These are phyloP conservation scores for Psittacula cyanocephala DNA, from an alignment of 2,113 vertebrate species.

Conservation along the genomic window DNA sequence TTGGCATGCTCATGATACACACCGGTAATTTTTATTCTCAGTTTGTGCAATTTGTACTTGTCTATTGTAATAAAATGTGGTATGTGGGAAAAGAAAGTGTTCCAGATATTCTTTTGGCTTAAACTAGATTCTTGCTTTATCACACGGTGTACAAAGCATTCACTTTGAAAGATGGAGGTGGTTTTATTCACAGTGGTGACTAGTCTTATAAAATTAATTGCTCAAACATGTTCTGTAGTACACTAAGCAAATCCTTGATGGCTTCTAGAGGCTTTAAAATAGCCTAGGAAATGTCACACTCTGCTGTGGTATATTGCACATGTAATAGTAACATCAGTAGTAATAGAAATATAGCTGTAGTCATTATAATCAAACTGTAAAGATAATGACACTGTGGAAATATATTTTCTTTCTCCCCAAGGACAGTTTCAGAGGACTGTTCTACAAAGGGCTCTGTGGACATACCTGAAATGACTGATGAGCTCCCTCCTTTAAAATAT, in stretches of 20 bases:
- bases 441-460: neutral
- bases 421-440: neutral
- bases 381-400: conserved; percentile 23
- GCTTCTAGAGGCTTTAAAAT: conserved; percentile 27
- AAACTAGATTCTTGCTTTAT: conserved; percentile 8
- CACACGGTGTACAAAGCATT: neutral
- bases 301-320: conserved; percentile 2
- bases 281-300: conserved; percentile 23
- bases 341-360: conserved; percentile 11
- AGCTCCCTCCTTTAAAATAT: neutral
- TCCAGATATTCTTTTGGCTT: neutral
- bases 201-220: conserved; percentile 58
- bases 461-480: neutral
- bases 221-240: conserved; percentile 28
- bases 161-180: conserved; percentile 16
- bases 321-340: neutral
- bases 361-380: conserved; percentile 42
- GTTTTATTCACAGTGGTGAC: conserved; percentile 44
- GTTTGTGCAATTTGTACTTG: neutral
- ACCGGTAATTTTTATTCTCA: neutral
- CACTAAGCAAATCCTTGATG: conserved; percentile 52
- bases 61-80: neutral
- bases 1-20: neutral
- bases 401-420: neutral
- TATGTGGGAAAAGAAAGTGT: neutral